A percentile compares a stretch with the other conserved stretches of the same genome.
Conservation (phyloP, 2,888 invertebrate genomes). For the Geotrupes spiniger region DNA sequence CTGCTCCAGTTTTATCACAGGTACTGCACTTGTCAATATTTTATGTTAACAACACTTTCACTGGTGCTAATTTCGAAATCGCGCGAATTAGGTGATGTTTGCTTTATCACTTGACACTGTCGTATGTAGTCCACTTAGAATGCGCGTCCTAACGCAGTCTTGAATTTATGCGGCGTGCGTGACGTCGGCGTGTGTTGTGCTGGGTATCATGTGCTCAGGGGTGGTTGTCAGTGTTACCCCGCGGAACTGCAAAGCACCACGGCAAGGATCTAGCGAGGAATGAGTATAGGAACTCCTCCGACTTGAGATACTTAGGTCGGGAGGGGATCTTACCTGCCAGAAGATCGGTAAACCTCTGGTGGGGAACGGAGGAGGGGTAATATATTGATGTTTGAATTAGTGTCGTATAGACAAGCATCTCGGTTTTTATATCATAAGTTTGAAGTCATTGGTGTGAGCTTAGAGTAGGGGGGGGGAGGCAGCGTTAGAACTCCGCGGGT, state of each 20-base stretch:
- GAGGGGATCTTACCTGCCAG: conserved; percentile 46
- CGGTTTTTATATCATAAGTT: conserved; percentile 44
- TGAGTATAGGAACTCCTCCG: conserved; percentile 47
- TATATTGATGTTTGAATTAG: conserved; percentile 50
- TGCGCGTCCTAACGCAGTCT: conserved; percentile 24
- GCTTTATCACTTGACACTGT: conserved; percentile 36
- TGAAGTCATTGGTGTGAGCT: conserved; percentile 45
- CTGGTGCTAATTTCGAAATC: conserved; percentile 45
- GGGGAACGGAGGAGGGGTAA: conserved; percentile 41
- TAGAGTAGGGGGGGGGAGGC: conserved; percentile 39
- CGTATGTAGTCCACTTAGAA: conserved; percentile 31
- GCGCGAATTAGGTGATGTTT: conserved; percentile 35
- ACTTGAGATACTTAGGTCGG: conserved; percentile 39
- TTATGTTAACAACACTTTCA: conserved; percentile 41
- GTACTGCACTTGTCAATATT: conserved; percentile 35
- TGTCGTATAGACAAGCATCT: conserved; percentile 45
- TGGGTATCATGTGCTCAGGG: conserved; percentile 8
- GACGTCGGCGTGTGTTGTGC: conserved; percentile 1
- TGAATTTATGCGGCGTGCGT: conserved; percentile 7
- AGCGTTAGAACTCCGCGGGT: conserved; percentile 24
- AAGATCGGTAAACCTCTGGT: conserved; percentile 36
- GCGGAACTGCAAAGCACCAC: conserved; percentile 27
- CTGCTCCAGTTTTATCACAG: conserved; percentile 30
- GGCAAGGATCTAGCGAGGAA: conserved; percentile 42
- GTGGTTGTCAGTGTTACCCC: conserved; percentile 24